Conservation (phyloP, 2,113 vertebrate genomes). For the Xiphias gladius region DNA sequence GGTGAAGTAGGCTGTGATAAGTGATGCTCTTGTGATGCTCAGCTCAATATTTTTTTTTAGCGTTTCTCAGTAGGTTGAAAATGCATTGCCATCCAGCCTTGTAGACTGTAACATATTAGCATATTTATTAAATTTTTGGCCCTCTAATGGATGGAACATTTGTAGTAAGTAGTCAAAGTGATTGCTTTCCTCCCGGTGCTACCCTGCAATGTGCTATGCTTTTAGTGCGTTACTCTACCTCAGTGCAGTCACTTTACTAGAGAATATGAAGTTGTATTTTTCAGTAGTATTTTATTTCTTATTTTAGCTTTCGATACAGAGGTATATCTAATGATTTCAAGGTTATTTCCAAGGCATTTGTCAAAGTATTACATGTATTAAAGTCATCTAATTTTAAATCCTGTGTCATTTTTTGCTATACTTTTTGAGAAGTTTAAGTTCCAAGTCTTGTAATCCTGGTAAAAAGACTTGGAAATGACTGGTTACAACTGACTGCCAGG, state of each 20-base stretch:
- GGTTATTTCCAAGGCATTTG: constrained; percentile 4
- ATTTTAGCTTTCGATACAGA: not conserved
- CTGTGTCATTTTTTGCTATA: constrained; percentile 2
- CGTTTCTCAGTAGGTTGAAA: constrained; percentile 65
- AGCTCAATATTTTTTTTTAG: constrained; percentile 53
- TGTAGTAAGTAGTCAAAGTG: constrained; percentile 69
- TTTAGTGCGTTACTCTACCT: constrained; percentile 33
- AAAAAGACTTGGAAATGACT: not conserved
- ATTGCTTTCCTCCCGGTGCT: constrained; percentile 46
- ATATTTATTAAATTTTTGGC: constrained; percentile 80
- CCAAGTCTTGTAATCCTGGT: constrained; percentile 40
- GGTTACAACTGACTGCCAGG: constrained; percentile 43
- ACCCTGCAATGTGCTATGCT: constrained; percentile 13
- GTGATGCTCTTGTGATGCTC: constrained; percentile 58
- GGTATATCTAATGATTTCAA: constrained; percentile 6
- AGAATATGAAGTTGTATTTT: constrained; percentile 20
- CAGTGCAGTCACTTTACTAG: constrained; percentile 29
- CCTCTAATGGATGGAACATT: constrained; percentile 77
- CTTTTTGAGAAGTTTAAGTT: constrained; percentile 19
- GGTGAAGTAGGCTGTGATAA: constrained; percentile 68
- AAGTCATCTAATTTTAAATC: not conserved
- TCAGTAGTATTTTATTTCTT: constrained; percentile 23
- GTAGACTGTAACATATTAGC: constrained; percentile 69
- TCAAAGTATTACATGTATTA: constrained; percentile 1
- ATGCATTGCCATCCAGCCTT: constrained; percentile 55